phyloP scores from a whole-genome alignment of 1,140 invertebrate species.

The Neodiprion pinetum region DNA sequence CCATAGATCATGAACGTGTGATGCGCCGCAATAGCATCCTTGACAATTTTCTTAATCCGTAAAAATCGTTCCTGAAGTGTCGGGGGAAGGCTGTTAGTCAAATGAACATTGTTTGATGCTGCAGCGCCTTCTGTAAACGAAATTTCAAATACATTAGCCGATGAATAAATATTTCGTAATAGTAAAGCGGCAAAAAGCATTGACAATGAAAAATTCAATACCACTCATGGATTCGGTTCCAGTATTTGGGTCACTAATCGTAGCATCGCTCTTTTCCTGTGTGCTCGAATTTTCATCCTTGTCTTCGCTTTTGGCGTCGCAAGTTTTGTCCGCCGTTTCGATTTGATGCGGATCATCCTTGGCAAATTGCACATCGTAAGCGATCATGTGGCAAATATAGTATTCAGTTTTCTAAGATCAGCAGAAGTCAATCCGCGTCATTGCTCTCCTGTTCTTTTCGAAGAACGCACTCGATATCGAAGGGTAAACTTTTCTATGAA shows the following conservation, averaged over 20 bases:
- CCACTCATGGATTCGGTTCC: not conserved
- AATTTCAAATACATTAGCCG: too few species aligned
- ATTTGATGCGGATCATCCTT: slow-evolving; percentile 21
- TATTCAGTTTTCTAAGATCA: not conserved
- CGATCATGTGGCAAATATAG: slow-evolving; percentile 36
- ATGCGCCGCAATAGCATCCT: slow-evolving; percentile 46
- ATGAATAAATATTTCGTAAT: too few species aligned
- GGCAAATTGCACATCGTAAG: slow-evolving; percentile 31
- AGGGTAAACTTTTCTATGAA: too few species aligned
- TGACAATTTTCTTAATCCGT: slow-evolving; percentile 49
- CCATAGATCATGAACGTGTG: slow-evolving; percentile 59
- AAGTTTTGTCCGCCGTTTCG: slow-evolving; percentile 29
- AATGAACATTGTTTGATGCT: not conserved
- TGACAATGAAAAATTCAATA: not conserved
- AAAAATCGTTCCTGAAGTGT: slow-evolving; percentile 50
- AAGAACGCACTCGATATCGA: too few species aligned
- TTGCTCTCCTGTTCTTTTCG: not conserved
- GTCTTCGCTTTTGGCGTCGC: slow-evolving; percentile 8
- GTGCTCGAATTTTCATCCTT: slow-evolving; percentile 2
- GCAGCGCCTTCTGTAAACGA: not conserved
- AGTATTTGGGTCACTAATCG: not conserved
- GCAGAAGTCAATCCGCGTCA: slow-evolving; percentile 31
- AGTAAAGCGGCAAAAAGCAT: too few species aligned
- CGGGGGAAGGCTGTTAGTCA: slow-evolving; percentile 22
- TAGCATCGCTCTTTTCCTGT: not conserved